Evolutionary conservation across 2,113 vertebrate species (phyloP).

Genomic region (Pterocles burchelli): DNA sequence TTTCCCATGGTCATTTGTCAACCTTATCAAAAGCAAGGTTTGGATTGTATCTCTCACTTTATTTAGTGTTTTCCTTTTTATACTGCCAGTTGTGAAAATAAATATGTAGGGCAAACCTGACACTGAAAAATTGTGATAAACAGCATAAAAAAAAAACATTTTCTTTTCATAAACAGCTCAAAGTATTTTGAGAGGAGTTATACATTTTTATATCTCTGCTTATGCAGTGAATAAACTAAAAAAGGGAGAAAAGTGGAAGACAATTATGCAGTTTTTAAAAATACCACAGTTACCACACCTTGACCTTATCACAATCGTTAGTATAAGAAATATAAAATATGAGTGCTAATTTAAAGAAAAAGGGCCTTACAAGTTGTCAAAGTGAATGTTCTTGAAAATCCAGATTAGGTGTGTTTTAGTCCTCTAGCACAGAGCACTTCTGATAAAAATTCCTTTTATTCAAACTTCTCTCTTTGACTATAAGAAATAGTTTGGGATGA

Average conservation of each 20-base stretch:
- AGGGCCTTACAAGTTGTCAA: neutral
- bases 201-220: neutral
- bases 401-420: neutral
- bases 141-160: neutral
- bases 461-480: neutral
- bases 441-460: neutral
- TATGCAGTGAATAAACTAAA: neutral
- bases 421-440: neutral
- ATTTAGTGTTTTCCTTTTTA: neutral
- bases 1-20: neutral
- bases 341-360: neutral
- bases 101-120: neutral
- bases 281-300: neutral
- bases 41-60: neutral
- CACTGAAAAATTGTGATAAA: neutral
- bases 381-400: neutral
- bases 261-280: neutral
- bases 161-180: neutral
- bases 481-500: neutral
- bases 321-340: neutral
- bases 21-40: neutral
- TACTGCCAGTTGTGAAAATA: neutral
- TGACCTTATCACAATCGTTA: neutral
- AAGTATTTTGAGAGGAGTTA: neutral
- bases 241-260: neutral